A percentile compares a stretch with the other conserved stretches of the same genome.
Conservation (phyloP, 1,140 invertebrate genomes). For the Trinorchestia longiramus region DNA sequence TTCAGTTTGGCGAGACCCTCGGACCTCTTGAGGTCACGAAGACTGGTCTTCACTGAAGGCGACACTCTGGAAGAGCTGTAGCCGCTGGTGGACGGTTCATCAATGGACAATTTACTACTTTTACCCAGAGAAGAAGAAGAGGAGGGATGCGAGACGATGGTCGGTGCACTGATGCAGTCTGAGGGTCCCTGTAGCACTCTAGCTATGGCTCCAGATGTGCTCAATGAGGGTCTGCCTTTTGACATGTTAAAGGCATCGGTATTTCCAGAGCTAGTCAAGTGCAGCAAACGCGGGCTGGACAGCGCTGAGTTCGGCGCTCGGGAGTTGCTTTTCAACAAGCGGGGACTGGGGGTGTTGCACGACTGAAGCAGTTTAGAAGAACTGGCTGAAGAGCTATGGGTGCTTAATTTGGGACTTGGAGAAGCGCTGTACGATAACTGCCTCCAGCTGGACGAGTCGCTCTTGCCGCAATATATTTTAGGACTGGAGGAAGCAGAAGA, state of each 20-base stretch:
- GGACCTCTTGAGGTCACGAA: slow-evolving; percentile 27
- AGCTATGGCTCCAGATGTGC: slow-evolving; percentile 20
- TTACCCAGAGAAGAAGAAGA: not conserved
- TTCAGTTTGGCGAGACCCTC: slow-evolving; percentile 57
- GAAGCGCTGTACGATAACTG: not conserved
- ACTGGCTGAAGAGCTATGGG: slow-evolving; percentile 9
- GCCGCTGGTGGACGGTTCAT: slow-evolving; percentile 52
- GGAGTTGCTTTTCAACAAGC: not conserved
- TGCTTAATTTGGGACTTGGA: not conserved
- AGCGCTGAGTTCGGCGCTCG: not conserved
- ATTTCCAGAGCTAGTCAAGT: not conserved
- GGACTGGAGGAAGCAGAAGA: slow-evolving; percentile 36
- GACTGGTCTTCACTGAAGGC: slow-evolving; percentile 7
- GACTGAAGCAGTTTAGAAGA: not conserved
- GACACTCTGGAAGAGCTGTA: slow-evolving; percentile 45
- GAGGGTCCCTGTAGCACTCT: slow-evolving; percentile 10
- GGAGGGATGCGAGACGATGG: not conserved
- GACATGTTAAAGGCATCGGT: slow-evolving; percentile 3
- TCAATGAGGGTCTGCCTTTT: not conserved
- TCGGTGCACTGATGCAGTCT: slow-evolving; percentile 29
- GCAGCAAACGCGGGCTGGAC: not conserved
- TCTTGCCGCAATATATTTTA: not conserved
- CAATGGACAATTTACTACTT: slow-evolving; percentile 50
- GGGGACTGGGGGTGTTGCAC: slow-evolving; percentile 35
- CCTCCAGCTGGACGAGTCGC: slow-evolving; percentile 1